Conservation (phyloP, 2,888 invertebrate species). For the Macroteleia sp. region DNA sequence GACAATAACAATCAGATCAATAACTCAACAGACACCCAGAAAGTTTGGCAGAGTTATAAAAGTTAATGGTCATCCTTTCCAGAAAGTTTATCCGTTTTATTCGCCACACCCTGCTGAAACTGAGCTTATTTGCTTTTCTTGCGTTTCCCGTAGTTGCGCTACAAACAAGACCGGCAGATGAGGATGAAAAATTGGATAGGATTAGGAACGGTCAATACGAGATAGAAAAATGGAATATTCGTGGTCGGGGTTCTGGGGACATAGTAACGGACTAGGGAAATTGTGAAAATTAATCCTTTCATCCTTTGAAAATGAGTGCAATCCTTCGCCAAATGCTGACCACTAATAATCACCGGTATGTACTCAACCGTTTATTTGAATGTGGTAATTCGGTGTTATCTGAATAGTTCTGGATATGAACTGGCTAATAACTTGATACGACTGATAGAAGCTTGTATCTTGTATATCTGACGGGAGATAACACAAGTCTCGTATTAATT, state of each 20-base stretch:
- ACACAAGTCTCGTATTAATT: constrained; percentile 22
- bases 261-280: not conserved
- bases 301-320: constrained; percentile 2
- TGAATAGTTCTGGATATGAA: constrained; percentile 21
- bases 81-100: constrained; percentile 22
- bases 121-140: constrained; percentile 24
- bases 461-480: constrained; percentile 16
- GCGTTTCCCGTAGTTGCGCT: constrained; percentile 9
- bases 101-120: not conserved
- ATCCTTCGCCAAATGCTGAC: not conserved
- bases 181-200: constrained; percentile 36
- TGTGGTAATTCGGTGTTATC: constrained; percentile 25
- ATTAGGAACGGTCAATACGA: constrained; percentile 31
- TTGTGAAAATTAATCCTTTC: not conserved
- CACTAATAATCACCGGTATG: constrained; percentile 10
- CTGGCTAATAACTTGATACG: constrained; percentile 29
- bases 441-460: constrained; percentile 23
- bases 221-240: not conserved
- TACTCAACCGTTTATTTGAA: constrained; percentile 10
- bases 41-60: constrained; percentile 28
- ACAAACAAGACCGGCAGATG: constrained; percentile 11
- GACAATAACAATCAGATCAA: constrained; percentile 19
- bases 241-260: not conserved
- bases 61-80: constrained; percentile 26
- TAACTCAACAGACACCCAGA: not conserved